These are phyloP conservation scores for Teleiodes luculella DNA, from an alignment of 2,888 invertebrate genomes.

Conservation along the genomic window DNA sequence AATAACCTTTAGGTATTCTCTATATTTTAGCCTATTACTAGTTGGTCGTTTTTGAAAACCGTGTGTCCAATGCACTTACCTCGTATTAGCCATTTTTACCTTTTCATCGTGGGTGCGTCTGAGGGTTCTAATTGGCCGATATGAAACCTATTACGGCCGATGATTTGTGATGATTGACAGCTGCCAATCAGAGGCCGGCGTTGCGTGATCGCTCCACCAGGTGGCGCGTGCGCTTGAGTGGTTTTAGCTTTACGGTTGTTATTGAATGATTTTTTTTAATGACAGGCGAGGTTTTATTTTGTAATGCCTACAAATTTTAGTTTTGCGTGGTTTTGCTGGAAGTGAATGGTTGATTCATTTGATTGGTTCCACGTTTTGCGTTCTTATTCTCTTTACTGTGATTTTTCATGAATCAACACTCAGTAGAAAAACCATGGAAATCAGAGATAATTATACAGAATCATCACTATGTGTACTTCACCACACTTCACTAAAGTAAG, in stretches of 20 bases:
- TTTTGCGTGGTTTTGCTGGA: background rate
- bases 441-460: too few relatives aligned
- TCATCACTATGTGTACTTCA: too few relatives aligned
- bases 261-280: background rate
- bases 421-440: too few relatives aligned
- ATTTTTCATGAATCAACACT: too few relatives aligned
- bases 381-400: too few relatives aligned
- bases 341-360: too few relatives aligned
- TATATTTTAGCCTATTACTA: background rate
- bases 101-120: constrained; percentile 56
- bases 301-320: too few relatives aligned
- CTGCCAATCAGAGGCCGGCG: constrained; percentile 58
- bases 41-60: background rate
- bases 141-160: constrained; percentile 60
- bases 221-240: constrained; percentile 50
- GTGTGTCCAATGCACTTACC: constrained; percentile 1
- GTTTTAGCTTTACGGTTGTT: constrained; percentile 7
- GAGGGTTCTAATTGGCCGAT: constrained; percentile 56
- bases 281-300: background rate
- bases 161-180: constrained; percentile 69
- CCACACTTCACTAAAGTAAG: too few relatives aligned
- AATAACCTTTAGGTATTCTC: too few relatives aligned
- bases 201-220: constrained; percentile 54
- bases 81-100: constrained; percentile 38
- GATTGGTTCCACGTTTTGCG: too few relatives aligned